These are phyloP conservation scores for Mesitornis unicolor DNA, from an alignment of 2,113 vertebrate genomes.

Conservation along the genomic window DNA sequence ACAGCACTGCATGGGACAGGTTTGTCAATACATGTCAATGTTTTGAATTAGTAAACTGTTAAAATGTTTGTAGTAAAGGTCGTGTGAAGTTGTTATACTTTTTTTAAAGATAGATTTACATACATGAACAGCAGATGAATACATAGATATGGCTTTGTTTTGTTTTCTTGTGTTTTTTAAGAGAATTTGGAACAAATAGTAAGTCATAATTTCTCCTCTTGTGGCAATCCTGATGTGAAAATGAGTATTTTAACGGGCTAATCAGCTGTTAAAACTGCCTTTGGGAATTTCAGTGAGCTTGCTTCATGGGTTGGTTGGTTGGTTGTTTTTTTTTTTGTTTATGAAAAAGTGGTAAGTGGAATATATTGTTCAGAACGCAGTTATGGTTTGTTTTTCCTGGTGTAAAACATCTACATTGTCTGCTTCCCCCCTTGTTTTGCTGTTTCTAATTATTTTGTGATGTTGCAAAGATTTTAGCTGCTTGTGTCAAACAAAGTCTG, in stretches of 20 bases:
- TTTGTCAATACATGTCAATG: fast-evolving
- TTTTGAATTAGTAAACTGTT: background rate
- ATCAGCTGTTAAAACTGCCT: background rate
- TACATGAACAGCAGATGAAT: background rate
- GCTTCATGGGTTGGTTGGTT: too few relatives aligned
- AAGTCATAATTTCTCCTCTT: background rate
- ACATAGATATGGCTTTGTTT: background rate
- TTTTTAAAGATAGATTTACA: background rate
- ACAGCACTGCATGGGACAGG: background rate
- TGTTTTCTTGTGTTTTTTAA: background rate
- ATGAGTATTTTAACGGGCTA: background rate
- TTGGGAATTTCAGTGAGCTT: background rate
- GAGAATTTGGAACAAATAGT: background rate
- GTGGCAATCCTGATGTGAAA: background rate
- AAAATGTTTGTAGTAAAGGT: background rate
- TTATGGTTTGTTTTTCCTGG: background rate
- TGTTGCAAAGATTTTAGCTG: background rate
- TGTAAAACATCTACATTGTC: background rate
- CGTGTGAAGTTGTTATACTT: background rate
- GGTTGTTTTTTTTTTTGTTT: background rate
- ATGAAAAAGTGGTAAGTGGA: background rate
- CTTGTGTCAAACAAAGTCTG: background rate
- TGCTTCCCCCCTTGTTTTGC: background rate
- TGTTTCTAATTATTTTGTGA: background rate
- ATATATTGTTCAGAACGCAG: background rate